Evolutionary conservation across 1,140 invertebrate genomes (phyloP), one percentile per base, ranked within the genome.

Genomic region (Leptinotarsa texana): DNA sequence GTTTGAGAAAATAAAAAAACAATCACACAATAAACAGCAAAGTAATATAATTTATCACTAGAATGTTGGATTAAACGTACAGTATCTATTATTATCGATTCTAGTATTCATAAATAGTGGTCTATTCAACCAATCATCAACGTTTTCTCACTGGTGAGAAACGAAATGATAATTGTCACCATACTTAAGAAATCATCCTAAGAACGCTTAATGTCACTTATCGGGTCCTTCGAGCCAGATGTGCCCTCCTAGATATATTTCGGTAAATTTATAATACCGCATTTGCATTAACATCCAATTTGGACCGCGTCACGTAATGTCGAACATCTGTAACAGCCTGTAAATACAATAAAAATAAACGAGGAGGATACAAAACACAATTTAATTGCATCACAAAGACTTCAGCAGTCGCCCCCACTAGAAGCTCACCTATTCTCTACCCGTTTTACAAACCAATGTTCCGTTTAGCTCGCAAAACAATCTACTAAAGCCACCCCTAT

Each of bases 401-500:
- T 57, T 57, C 51, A 18, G 51, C 51, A 17, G 15, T 57, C 51
- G n/a, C 51, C 51, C 51, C 51, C n/a, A 18, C 17, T n/a, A n/a
- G 13, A 57, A 57, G 51, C 17, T 17, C 51, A 57, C 17, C 51
- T 57, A 57, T 57, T 57, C n/a, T 57, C 51, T 21, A 13, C 63
- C 63, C 27, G 21, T 65, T 65, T 22, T 21, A 21, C 4, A 18
- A 69, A 47, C 47, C 67, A 21, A 69, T 69, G 67, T 69, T 48
- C 42, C 67, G 42, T 69, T 69, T 65, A 65, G 67, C 42, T 69
- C 18, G 67, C 67, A 49, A 69, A 69, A 69, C 67, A 69, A 69
- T 69, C 67, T 69, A 69, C 49, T 69, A 69, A 69, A 69, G 42
- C 67, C 67, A 47, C 67, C 67, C 67, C 67, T 21, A 69, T 69